Base-by-base conservation (phyloP, 2,888 invertebrate species). In the Megaustenia siamemsis region DNA sequence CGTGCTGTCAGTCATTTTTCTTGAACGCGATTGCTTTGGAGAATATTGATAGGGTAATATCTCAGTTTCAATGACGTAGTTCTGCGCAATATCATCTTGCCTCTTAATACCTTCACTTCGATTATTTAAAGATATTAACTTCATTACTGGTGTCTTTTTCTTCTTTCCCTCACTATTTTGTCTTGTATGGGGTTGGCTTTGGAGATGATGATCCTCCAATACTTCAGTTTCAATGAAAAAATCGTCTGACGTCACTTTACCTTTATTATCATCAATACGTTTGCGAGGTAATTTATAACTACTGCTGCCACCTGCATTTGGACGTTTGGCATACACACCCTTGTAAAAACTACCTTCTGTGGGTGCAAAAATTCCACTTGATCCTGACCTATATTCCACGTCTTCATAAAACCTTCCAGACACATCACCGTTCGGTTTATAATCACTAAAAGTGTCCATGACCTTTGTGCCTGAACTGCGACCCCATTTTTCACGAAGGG, bases 401-500 rank as follows among this genome's bases (percentile, higher is more conserved):
- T 81, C 49, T 38, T 63, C 75, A 60, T 73, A 32, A 45, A 12
- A 10, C 21, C 15, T 49, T 8, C 3, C 18, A 32, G 5, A 32
- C 32, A 32, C 45, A 24, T 60, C 81, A 10, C 49, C 73, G 21
- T 73, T 73, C 18, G 73, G 49, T 73, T 24, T 71, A 8, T 68
- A 4, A 15, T 84, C 86, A 0, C 76, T 82, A 77, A 84, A 87
- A 53, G 81, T 40, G 21, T 87, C 84, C 43, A 45, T 43, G 43
- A 86, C 45, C 35, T 71, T 84, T 24, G 75, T 66, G 77, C 66
- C 69, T 73, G 84, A 78, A 68, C 78, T 75, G 66, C 77, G 86
- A 3, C 66, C 76, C 43, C 53, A 82, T 49, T 84, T 73, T 35
- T 84, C 85, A 21, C 87, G 87, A 28, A 91, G 86, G 3, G 91